These are phyloP conservation scores for Drosophila elegans DNA, from an alignment of 1,140 invertebrate genomes.

Conservation along the genomic window DNA sequence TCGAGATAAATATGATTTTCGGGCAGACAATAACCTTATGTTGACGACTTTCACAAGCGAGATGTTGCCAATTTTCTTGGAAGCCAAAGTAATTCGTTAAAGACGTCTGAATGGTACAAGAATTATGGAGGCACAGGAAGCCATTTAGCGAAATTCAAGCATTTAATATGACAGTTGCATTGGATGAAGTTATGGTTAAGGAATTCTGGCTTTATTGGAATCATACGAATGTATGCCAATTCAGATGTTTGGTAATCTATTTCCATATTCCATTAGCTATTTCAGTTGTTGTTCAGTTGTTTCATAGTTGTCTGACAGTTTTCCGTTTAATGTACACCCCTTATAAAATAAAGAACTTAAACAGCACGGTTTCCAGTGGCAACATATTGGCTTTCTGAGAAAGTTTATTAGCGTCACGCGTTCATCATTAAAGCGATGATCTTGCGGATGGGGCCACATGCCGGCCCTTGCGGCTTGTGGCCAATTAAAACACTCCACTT, in stretches of 20 bases:
- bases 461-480: conserved; percentile 13
- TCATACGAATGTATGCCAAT: too few species aligned
- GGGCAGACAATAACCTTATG: conserved; percentile 19
- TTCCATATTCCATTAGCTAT: neutral
- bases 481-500: conserved; percentile 61
- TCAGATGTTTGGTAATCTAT: too few species aligned
- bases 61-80: neutral
- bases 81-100: conserved; percentile 34
- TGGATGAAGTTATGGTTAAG: neutral
- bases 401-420: conserved; percentile 43
- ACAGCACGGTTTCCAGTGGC: conserved; percentile 9
- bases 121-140: conserved; percentile 10
- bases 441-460: neutral
- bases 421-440: conserved; percentile 40
- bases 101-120: neutral
- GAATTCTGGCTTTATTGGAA: too few species aligned
- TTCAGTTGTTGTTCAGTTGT: neutral
- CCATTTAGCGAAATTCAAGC: neutral
- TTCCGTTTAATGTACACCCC: neutral
- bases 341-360: conserved; percentile 15
- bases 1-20: conserved; percentile 44
- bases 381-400: conserved; percentile 14
- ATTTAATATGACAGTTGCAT: conserved; percentile 1
- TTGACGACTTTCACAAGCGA: neutral
- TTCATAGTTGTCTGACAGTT: neutral